phyloP scores from a whole-genome alignment of 2,113 vertebrate species.

The Rhipidura dahli region DNA sequence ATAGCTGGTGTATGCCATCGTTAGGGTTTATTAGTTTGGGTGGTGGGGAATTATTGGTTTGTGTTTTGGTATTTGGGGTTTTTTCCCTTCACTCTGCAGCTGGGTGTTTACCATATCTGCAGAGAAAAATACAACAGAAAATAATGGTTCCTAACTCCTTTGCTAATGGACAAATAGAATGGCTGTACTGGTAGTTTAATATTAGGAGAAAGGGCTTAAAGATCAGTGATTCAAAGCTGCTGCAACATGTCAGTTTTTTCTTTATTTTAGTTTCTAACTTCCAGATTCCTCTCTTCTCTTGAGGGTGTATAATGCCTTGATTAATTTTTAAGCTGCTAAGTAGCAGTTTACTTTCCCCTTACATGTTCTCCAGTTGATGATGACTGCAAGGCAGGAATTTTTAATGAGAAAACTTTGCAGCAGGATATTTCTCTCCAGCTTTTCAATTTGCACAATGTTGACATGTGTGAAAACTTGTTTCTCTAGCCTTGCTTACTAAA shows the following conservation, averaged over 20 bases:
- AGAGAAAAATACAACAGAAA: neutral
- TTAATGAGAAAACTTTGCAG: neutral
- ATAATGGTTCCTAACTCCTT: neutral
- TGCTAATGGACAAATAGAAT: neutral
- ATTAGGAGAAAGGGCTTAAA: neutral
- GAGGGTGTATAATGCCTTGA: neutral
- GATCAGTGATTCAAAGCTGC: neutral
- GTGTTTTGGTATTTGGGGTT: accelerated
- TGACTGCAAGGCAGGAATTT: neutral
- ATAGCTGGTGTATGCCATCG: neutral
- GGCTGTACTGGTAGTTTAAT: neutral
- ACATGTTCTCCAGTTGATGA: neutral
- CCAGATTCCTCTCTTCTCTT: neutral
- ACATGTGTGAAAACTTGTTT: neutral
- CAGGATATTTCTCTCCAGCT: neutral
- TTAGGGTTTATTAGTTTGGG: neutral
- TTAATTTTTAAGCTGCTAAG: neutral
- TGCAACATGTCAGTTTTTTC: neutral
- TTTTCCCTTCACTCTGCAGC: neutral
- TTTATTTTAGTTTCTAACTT: neutral
- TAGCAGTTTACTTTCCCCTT: neutral
- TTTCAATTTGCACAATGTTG: neutral
- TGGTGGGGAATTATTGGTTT: neutral
- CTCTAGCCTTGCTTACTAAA: neutral
- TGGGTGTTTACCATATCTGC: neutral